Base-by-base conservation (phyloP, 2,797 vertebrate genomes). In the Podargus strigoides region DNA sequence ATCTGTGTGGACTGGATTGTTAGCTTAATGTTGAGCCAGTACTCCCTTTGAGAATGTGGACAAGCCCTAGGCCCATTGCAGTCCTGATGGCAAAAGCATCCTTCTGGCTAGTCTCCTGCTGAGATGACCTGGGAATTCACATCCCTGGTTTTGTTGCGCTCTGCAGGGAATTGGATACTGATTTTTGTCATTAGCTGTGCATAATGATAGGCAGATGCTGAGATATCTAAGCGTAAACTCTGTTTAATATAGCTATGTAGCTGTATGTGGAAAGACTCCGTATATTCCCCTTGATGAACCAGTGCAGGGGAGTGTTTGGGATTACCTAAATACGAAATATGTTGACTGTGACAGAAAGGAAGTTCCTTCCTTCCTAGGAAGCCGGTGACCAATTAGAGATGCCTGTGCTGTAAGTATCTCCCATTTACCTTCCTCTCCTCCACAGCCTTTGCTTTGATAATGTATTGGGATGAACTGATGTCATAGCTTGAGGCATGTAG, bases 141-240 rank as follows among this genome's bases (percentile, higher is more conserved):
- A 5, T 1, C 12, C 11, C 2, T 5, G 2, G 0, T 80, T 69
- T 36, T 87, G 39, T 37, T 85, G 42, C 3, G 4, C 10, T 66
- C 18, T 20, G 28, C 41, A 59, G 34, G 27, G 44, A 85, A 22
- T 30, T 37, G 28, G 26, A 18, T 63, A 11, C 14, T 76, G 46
- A 3, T 42, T 78, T 83, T 75, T 84, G 53, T 70, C 15, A 10
- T 62, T 84, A 22, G 24, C 19, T 75, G 14, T 72, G 7, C 17
- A 28, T 30, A 42, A 10, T 50, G 24, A 15, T 18, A 21, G 16
- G 11, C 30, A 46, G 75, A 39, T 76, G 14, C 37, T 39, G 47
- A 46, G 68, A 19, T 79, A 34, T 0, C 14, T 2, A 34, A 66
- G 70, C 68, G 41, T 26, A 84, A 64, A 24, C 2, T 12, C 0